These are phyloP conservation scores for Anomalospiza imberbis DNA, from an alignment of 2,797 vertebrate genomes.

Conservation along the genomic window DNA sequence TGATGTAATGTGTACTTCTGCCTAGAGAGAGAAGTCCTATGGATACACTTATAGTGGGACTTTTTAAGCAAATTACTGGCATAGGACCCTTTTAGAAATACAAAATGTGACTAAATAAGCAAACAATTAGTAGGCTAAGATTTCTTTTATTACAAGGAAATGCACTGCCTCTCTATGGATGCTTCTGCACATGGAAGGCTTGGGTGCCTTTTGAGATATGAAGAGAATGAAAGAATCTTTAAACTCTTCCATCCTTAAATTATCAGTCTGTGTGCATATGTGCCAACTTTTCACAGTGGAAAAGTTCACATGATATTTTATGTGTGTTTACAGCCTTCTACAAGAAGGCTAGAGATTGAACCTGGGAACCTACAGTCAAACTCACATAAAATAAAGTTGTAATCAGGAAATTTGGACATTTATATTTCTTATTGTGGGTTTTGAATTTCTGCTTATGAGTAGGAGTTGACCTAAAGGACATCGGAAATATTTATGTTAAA, in stretches of 20 bases:
- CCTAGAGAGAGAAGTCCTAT: background rate
- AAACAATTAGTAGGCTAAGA: background rate
- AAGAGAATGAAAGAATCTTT: background rate
- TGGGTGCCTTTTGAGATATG: background rate
- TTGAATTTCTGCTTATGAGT: background rate
- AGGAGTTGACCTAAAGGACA: background rate
- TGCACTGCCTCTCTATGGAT: background rate
- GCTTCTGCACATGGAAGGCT: background rate
- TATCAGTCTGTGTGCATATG: background rate
- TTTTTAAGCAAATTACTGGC: background rate
- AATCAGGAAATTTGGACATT: background rate
- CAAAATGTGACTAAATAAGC: background rate
- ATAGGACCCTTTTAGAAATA: background rate
- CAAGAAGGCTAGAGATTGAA: background rate
- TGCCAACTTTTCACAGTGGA: background rate
- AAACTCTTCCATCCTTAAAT: background rate
- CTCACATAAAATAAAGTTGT: background rate
- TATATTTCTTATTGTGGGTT: background rate
- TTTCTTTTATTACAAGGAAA: background rate
- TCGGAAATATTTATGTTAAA: background rate
- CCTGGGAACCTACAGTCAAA: background rate
- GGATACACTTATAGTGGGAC: background rate
- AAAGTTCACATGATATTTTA: background rate
- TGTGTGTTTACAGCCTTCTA: background rate
- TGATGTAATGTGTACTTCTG: background rate